Evolutionary conservation across 2,113 vertebrate genomes (phyloP).

Genomic region (Platycercus adscitus): DNA sequence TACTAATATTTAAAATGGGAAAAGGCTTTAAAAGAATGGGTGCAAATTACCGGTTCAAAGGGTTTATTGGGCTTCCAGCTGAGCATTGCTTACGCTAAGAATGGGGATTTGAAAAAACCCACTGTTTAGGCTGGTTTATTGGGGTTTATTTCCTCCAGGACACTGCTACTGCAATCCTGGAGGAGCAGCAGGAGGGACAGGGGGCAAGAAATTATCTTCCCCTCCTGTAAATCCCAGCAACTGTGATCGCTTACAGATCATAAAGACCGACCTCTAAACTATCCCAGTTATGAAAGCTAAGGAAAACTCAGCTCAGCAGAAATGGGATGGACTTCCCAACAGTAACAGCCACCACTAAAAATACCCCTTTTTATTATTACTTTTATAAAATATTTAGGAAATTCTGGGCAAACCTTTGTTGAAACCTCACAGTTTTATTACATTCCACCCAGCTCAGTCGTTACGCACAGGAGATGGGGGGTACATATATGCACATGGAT

Average conservation of each 20-base stretch:
- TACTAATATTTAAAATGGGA: constrained; percentile 78
- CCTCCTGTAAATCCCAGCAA: background rate
- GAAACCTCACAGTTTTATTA: background rate
- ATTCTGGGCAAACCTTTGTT: background rate
- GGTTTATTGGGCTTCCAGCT: constrained; percentile 57
- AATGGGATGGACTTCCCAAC: background rate
- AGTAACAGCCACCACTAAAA: background rate
- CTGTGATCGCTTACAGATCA: background rate
- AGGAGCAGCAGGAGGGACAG: background rate
- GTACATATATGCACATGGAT: background rate
- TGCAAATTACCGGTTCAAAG: constrained; percentile 67
- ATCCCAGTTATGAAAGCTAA: background rate
- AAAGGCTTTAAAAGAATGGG: constrained; percentile 78
- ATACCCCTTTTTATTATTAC: background rate
- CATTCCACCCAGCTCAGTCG: background rate
- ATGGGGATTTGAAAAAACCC: background rate
- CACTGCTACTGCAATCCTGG: background rate
- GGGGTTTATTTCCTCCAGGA: constrained; percentile 28
- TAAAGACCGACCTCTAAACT: background rate
- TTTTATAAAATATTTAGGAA: background rate
- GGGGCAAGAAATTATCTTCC: background rate
- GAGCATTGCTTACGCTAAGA: constrained; percentile 2
- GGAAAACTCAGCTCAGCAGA: background rate
- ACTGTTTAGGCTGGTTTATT: constrained; percentile 32
- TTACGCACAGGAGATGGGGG: background rate